Conservation (phyloP, 2,113 vertebrate genomes). For the Tautogolabrus adspersus region DNA sequence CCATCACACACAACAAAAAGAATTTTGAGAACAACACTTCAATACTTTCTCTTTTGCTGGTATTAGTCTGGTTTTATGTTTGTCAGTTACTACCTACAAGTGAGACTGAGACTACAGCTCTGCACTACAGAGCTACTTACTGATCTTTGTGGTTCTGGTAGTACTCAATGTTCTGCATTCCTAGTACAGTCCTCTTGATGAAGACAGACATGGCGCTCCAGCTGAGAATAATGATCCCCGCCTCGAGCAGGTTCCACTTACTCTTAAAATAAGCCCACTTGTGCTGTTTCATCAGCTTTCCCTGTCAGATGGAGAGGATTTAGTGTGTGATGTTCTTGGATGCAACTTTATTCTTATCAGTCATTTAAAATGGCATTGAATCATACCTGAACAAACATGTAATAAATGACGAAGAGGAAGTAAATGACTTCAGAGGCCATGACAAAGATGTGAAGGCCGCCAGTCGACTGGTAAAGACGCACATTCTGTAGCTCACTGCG, state of each 20-base stretch:
- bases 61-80: too few relatives aligned
- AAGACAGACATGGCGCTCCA: conserved; percentile 92
- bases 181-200: conserved; percentile 89
- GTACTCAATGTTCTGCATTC: conserved; percentile 85
- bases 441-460: conserved; percentile 91
- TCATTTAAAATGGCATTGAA: neutral
- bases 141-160: conserved; percentile 87
- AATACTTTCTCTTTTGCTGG: too few relatives aligned
- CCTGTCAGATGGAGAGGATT: conserved; percentile 77
- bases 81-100: too few relatives aligned
- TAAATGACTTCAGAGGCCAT: conserved; percentile 90
- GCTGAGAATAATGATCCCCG: conserved; percentile 90
- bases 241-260: conserved; percentile 93
- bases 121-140: conserved; percentile 82
- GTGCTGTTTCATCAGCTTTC: conserved; percentile 86
- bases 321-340: neutral
- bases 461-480: conserved; percentile 90
- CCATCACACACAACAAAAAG: too few relatives aligned
- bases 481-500: conserved; percentile 87
- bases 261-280: conserved; percentile 90
- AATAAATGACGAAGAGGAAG: conserved; percentile 93
- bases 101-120: too few relatives aligned
- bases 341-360: neutral
- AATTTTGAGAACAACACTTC: too few relatives aligned
- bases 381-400: conserved; percentile 92